Evolutionary conservation across 2,888 invertebrate genomes (phyloP).

Genomic region (Andrena hattorfiana): DNA sequence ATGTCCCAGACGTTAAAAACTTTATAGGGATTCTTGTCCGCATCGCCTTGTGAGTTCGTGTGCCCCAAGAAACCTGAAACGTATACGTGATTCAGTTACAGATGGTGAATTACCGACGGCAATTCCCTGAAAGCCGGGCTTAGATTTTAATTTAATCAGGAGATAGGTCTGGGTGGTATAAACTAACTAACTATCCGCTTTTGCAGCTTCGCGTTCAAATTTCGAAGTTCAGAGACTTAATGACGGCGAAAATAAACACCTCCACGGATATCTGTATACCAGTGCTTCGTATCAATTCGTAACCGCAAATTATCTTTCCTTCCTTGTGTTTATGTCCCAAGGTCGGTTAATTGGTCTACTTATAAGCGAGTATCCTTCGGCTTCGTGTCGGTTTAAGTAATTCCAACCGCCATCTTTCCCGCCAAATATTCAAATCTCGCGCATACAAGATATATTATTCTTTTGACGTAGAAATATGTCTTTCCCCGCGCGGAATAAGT

Average conservation of each 20-base stretch:
- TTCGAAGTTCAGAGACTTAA: not conserved
- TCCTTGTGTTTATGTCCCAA: not conserved
- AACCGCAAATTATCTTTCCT: slow-evolving; percentile 18
- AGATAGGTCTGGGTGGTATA: not conserved
- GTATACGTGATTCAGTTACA: not conserved
- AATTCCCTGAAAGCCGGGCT: not conserved
- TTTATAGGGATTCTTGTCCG: slow-evolving; percentile 65
- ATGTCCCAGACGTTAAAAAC: slow-evolving; percentile 67
- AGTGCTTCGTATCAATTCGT: not conserved
- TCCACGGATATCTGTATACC: slow-evolving; percentile 48
- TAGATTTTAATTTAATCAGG: slow-evolving; percentile 8
- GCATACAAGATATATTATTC: too few relatives aligned
- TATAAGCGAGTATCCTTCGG: not conserved
- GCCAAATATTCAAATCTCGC: too few relatives aligned
- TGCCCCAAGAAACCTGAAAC: slow-evolving; percentile 61
- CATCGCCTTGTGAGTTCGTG: slow-evolving; percentile 62
- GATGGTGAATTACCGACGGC: not conserved
- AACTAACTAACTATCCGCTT: not conserved
- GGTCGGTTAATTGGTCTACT: not conserved
- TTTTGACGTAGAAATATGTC: too few relatives aligned
- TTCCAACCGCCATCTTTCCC: not conserved
- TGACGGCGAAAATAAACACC: slow-evolving; percentile 20
- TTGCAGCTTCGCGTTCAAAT: slow-evolving; percentile 9
- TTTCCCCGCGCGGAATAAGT: too few relatives aligned
- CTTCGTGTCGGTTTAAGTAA: not conserved